Percentiles rank a stretch among this genome's conserved stretches.
These are phyloP conservation scores for Ploceus nigricollis DNA, from an alignment of 2,113 vertebrate species.

Conservation along the genomic window DNA sequence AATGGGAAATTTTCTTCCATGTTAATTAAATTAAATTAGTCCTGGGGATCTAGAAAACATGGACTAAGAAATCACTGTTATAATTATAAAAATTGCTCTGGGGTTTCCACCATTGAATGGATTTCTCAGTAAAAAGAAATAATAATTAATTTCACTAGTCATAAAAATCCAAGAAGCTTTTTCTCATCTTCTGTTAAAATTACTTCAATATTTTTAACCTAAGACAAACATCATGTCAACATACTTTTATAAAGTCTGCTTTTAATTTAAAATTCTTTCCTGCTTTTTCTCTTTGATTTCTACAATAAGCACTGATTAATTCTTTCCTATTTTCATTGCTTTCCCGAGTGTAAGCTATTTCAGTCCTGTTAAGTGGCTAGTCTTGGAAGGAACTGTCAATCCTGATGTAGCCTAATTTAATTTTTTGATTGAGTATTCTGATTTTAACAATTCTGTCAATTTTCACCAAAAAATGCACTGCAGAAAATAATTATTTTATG, in stretches of 20 bases:
- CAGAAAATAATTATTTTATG: background rate
- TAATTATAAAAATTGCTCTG: background rate
- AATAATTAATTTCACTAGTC: background rate
- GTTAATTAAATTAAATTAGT: background rate
- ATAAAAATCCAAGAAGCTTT: background rate
- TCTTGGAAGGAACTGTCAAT: slow-evolving; percentile 19
- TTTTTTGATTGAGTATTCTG: background rate
- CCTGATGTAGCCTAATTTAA: background rate
- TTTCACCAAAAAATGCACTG: background rate
- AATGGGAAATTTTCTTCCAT: background rate
- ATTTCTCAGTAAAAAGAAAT: background rate
- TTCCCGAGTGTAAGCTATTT: slow-evolving; percentile 13
- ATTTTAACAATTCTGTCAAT: background rate
- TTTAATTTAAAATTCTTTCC: slow-evolving; percentile 2
- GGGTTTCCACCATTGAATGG: background rate
- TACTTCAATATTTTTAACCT: background rate
- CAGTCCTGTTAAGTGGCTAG: background rate
- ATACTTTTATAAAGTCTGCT: background rate
- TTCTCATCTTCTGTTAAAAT: background rate
- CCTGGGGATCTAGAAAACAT: background rate
- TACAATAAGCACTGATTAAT: slow-evolving; percentile 25
- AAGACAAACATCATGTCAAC: background rate
- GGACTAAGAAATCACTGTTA: background rate
- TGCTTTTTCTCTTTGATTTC: background rate
- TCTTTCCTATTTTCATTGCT: slow-evolving; percentile 30